These are phyloP conservation scores for Drosophila fulvimacula DNA, from an alignment of 2,888 invertebrate species.

Conservation along the genomic window DNA sequence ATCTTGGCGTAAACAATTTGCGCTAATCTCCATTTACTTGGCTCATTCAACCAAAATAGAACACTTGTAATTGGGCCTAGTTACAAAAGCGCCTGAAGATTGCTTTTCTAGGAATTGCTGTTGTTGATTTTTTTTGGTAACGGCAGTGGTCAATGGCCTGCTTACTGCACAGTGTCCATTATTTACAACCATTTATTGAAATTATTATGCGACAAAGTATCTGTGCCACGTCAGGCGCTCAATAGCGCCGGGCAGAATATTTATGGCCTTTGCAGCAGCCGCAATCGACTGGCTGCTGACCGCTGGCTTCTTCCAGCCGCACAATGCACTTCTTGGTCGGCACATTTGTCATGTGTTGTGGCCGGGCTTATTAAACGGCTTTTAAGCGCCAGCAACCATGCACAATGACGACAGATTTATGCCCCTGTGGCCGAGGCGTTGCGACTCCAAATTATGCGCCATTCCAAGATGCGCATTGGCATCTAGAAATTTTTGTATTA, in stretches of 20 bases:
- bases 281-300: slow-evolving; percentile 18
- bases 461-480: slow-evolving; percentile 31
- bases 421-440: slow-evolving; percentile 26
- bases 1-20: not conserved
- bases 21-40: not conserved
- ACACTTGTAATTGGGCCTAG: not conserved
- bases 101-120: not conserved
- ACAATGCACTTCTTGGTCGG: slow-evolving; percentile 52
- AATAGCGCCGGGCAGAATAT: slow-evolving; percentile 55
- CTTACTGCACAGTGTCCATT: slow-evolving; percentile 16
- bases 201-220: slow-evolving; percentile 72
- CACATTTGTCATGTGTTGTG: slow-evolving; percentile 72
- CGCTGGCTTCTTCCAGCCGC: slow-evolving; percentile 13
- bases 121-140: not conserved
- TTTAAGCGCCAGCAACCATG: slow-evolving; percentile 62
- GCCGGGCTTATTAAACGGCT: slow-evolving; percentile 74
- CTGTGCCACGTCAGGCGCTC: slow-evolving; percentile 67
- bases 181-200: slow-evolving; percentile 54
- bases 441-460: slow-evolving; percentile 55
- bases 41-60: slow-evolving; percentile 3
- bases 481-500: not conserved
- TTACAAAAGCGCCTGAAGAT: not conserved
- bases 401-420: slow-evolving; percentile 65
- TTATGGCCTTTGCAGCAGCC: slow-evolving; percentile 65
- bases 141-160: not conserved